Evolutionary conservation across 1,140 invertebrate genomes (phyloP).

Genomic region (Campoletis sonorensis): DNA sequence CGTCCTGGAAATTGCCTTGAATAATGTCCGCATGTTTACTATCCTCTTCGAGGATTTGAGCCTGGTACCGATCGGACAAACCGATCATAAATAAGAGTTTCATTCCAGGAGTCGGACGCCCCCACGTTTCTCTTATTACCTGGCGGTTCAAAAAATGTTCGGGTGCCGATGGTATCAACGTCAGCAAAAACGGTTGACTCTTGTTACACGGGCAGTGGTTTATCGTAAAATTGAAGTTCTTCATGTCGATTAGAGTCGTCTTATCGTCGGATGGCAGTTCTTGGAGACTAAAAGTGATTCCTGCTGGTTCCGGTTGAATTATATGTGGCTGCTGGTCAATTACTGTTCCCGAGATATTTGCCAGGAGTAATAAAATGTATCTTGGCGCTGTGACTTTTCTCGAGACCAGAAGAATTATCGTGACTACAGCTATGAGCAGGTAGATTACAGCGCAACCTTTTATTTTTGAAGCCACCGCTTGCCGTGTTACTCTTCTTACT

Average conservation of each 20-base stretch:
- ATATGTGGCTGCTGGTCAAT: slow-evolving; percentile 20
- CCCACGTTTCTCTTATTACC: slow-evolving; percentile 84
- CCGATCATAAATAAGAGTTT: slow-evolving; percentile 85
- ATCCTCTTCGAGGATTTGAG: slow-evolving; percentile 80
- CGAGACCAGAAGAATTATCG: slow-evolving; percentile 47
- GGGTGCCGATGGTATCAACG: slow-evolving; percentile 84
- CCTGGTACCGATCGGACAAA: slow-evolving; percentile 74
- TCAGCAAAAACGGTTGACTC: slow-evolving; percentile 77
- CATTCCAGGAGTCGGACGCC: slow-evolving; percentile 69
- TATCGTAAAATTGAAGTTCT: slow-evolving; percentile 78
- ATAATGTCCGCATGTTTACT: slow-evolving; percentile 82
- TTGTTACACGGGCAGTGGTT: slow-evolving; percentile 77
- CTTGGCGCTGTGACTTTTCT: slow-evolving; percentile 52
- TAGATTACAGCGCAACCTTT: slow-evolving; percentile 64
- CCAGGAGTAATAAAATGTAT: slow-evolving; percentile 60
- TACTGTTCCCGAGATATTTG: slow-evolving; percentile 56
- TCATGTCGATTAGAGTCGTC: slow-evolving; percentile 77
- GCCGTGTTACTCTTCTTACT: slow-evolving; percentile 60
- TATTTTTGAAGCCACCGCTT: slow-evolving; percentile 60
- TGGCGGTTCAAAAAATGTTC: slow-evolving; percentile 79
- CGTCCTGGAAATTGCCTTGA: slow-evolving; percentile 87
- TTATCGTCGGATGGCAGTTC: slow-evolving; percentile 69
- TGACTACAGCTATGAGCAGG: slow-evolving; percentile 58
- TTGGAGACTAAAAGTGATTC: slow-evolving; percentile 55
- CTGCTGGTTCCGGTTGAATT: background rate